phyloP scores from a whole-genome alignment of 1,140 invertebrate genomes.

The Drosophila watanabei region DNA sequence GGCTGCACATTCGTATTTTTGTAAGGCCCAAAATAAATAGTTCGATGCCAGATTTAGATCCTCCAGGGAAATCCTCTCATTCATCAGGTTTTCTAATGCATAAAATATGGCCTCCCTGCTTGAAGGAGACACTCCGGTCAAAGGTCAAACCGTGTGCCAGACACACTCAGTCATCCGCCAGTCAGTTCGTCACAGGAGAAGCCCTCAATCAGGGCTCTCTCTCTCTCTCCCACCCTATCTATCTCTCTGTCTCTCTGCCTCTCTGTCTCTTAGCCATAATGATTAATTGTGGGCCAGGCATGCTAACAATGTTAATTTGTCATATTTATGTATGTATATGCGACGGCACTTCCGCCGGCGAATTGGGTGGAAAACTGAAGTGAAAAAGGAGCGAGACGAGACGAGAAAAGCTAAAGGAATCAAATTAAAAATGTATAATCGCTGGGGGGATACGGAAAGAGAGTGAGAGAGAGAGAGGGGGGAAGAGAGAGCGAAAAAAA shows the following conservation, averaged over 20 bases:
- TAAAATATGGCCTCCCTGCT: neutral
- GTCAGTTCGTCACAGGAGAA: conserved; percentile 37
- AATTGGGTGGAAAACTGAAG: conserved; percentile 21
- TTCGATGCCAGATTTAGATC: conserved; percentile 2
- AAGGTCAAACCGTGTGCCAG: conserved; percentile 32
- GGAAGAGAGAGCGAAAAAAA: neutral
- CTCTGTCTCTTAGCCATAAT: conserved; percentile 36
- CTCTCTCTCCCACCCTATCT: too few species aligned
- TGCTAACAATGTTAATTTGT: conserved; percentile 82
- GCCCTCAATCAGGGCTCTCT: conserved; percentile 56
- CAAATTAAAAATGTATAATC: conserved; percentile 84
- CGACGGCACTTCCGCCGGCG: conserved; percentile 51
- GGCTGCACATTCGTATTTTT: neutral
- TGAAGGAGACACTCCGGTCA: conserved; percentile 11
- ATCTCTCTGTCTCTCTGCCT: neutral
- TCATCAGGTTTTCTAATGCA: conserved; percentile 5
- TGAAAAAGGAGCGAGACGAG: conserved; percentile 20
- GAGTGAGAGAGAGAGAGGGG: neutral
- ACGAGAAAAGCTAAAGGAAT: conserved; percentile 59
- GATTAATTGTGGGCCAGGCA: conserved; percentile 74
- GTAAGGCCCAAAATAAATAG: conserved; percentile 1
- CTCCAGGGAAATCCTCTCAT: neutral
- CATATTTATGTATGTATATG: conserved; percentile 58
- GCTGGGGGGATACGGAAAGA: conserved; percentile 40
- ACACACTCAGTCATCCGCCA: conserved; percentile 31